A percentile compares a stretch with the other conserved stretches of the same genome.
phyloP scores from a whole-genome alignment of 2,113 vertebrate genomes.

The Dicentrarchus labrax region DNA sequence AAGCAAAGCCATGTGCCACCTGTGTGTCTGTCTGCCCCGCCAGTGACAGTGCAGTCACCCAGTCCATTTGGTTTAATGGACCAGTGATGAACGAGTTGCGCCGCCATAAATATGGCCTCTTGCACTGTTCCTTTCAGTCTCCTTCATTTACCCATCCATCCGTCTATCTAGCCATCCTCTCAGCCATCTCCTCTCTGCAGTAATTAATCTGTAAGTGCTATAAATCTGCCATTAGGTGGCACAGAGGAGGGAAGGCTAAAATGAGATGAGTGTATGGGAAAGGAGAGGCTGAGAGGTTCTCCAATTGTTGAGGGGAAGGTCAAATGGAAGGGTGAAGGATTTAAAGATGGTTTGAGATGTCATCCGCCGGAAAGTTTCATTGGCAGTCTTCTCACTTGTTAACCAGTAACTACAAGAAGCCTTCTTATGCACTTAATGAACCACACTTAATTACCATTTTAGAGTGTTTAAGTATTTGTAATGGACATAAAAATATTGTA shows the following conservation, averaged over 20 bases:
- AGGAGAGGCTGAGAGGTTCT: conserved; percentile 25
- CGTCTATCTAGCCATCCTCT: conserved; percentile 37
- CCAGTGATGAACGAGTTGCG: conserved; percentile 63
- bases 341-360: conserved; percentile 24
- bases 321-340: conserved; percentile 27
- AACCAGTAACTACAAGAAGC: background rate
- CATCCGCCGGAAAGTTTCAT: conserved; percentile 29
- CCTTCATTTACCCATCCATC: conserved; percentile 57
- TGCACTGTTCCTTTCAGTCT: conserved; percentile 56
- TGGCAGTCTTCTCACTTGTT: conserved; percentile 4
- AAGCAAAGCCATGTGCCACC: conserved; percentile 15
- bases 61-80: conserved; percentile 72
- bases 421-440: conserved; percentile 6
- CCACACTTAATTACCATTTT: conserved; percentile 8
- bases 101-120: conserved; percentile 66
- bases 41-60: conserved; percentile 61
- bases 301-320: conserved; percentile 56
- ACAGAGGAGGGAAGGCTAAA: conserved; percentile 17
- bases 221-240: conserved; percentile 61
- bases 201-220: conserved; percentile 70
- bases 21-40: conserved; percentile 54
- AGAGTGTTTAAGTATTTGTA: background rate
- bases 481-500: background rate
- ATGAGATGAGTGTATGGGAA: conserved; percentile 37
- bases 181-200: conserved; percentile 40